Conservation (phyloP, 1,140 invertebrate genomes). For the Hypsibius dujardini region DNA sequence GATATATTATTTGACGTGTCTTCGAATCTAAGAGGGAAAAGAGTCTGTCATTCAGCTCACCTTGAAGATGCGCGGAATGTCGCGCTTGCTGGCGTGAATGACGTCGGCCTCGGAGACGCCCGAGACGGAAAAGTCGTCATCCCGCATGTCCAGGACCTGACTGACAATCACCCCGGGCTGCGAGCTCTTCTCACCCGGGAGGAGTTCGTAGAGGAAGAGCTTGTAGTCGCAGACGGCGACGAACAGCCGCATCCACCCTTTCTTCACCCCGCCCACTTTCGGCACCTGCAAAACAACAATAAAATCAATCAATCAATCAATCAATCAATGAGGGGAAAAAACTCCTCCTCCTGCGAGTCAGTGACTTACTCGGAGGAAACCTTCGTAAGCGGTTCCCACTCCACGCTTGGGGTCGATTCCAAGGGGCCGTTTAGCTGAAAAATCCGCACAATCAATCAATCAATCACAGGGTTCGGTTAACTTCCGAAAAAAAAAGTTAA, state of each 20-base stretch:
- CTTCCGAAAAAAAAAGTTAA: no score
- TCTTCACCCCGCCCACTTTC: constrained; percentile 87
- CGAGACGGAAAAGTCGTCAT: constrained; percentile 85
- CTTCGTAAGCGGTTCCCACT: constrained; percentile 81
- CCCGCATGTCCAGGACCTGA: constrained; percentile 41
- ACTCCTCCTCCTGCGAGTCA: constrained; percentile 61
- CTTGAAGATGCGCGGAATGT: constrained; percentile 98
- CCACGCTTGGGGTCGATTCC: constrained; percentile 91
- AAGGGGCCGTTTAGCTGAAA: constrained; percentile 61
- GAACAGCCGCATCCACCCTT: constrained; percentile 91
- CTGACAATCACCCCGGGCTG: constrained; percentile 70
- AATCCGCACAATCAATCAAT: constrained; percentile 24
- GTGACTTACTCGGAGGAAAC: constrained; percentile 30
- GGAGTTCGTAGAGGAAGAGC: constrained; percentile 92
- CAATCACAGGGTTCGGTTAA: no score
- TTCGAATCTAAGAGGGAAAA: constrained; percentile 19
- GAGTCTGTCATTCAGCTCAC: constrained; percentile 36
- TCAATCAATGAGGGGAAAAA: constrained; percentile 3
- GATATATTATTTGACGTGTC: constrained; percentile 17
- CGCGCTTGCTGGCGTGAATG: constrained; percentile 94
- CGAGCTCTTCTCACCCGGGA: constrained; percentile 69
- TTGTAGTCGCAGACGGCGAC: constrained; percentile 99
- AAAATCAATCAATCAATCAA: no score
- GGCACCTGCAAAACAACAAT: constrained; percentile 42
- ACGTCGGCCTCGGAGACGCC: constrained; percentile 90